phyloP scores from a whole-genome alignment of 2,797 vertebrate genomes.

The Tamandua tetradactyla region DNA sequence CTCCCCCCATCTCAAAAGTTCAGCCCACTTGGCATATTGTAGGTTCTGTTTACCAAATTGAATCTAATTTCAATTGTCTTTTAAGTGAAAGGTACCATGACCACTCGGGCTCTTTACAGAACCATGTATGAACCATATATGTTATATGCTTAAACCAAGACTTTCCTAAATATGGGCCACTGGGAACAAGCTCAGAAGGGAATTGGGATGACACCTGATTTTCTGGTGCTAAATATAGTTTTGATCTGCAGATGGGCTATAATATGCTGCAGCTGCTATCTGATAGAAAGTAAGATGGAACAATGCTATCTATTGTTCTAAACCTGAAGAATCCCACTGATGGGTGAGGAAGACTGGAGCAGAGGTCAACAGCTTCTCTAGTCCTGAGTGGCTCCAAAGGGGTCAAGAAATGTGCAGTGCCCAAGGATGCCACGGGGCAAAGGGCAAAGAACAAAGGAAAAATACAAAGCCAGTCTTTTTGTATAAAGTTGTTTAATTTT shows the following conservation, averaged over 20 bases:
- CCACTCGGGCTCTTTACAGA: background rate
- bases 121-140: too few species aligned
- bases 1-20: background rate
- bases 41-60: constrained; percentile 19
- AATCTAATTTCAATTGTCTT: background rate
- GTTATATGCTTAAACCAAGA: background rate
- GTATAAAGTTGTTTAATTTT: constrained; percentile 62
- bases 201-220: constrained; percentile 30
- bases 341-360: background rate
- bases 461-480: background rate
- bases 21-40: background rate
- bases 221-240: constrained; percentile 38
- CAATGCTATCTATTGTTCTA: background rate
- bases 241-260: background rate
- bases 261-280: background rate
- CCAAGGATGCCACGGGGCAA: background rate
- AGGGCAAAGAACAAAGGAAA: constrained; percentile 48
- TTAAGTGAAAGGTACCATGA: constrained; percentile 2
- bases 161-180: background rate
- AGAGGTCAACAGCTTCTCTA: background rate
- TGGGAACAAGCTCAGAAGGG: constrained; percentile 6
- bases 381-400: background rate
- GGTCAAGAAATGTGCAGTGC: background rate
- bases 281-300: background rate
- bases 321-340: background rate